Conservation (phyloP, 2,888 invertebrate species). For the Syritta pipiens region DNA sequence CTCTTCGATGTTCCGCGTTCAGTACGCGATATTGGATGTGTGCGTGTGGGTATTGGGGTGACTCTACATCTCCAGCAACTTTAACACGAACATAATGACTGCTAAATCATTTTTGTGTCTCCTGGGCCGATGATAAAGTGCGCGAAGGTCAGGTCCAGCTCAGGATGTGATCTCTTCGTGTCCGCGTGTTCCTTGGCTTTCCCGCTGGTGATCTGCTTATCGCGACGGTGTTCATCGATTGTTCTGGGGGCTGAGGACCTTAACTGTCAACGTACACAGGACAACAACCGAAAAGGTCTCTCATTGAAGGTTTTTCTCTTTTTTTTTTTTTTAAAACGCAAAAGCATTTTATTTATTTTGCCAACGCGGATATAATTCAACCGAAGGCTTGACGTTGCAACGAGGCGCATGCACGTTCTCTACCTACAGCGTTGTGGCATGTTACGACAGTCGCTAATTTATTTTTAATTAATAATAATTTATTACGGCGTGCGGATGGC, state of each 20-base stretch:
- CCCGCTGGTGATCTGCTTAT: slow-evolving; percentile 65
- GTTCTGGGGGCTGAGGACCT: slow-evolving; percentile 28
- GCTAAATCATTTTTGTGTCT: slow-evolving; percentile 67
- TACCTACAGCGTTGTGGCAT: slow-evolving; percentile 61
- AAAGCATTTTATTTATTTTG: slow-evolving; percentile 51
- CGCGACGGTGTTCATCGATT: slow-evolving; percentile 66
- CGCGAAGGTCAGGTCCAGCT: slow-evolving; percentile 26
- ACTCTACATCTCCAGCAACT: slow-evolving; percentile 54
- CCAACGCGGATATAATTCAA: slow-evolving; percentile 49
- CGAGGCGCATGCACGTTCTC: no score
- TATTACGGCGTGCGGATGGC: slow-evolving; percentile 36
- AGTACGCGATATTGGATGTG: not conserved
- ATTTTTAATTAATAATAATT: slow-evolving; percentile 66
- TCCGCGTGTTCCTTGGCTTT: slow-evolving; percentile 31
- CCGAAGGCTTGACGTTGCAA: slow-evolving; percentile 33
- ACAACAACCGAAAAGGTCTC: slow-evolving; percentile 31
- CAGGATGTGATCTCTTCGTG: slow-evolving; percentile 21
- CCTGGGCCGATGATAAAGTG: slow-evolving; percentile 55
- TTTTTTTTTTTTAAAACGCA: no score
- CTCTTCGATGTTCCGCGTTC: no score
- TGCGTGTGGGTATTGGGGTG: slow-evolving; percentile 30
- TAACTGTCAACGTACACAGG: slow-evolving; percentile 64
- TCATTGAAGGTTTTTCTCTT: slow-evolving; percentile 52
- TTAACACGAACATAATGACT: slow-evolving; percentile 70
- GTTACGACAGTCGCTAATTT: slow-evolving; percentile 66